Base-by-base conservation (phyloP, 2,888 invertebrate species). In the Patella depressa region DNA sequence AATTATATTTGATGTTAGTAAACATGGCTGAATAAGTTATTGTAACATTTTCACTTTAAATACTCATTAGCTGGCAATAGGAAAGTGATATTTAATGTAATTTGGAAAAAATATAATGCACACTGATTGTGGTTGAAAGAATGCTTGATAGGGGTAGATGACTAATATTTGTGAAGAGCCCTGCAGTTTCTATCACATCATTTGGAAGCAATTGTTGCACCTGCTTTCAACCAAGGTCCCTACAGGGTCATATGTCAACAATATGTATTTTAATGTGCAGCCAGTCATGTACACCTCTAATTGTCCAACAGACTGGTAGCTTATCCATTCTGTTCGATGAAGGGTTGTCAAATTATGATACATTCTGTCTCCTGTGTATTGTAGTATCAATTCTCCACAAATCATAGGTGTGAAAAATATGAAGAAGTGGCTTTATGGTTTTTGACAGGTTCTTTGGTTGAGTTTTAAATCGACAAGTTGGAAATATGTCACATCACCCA, bases 71-170 rank as follows among this genome's bases (percentile, higher is more conserved):
- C 19, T 65, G 12, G 24, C 11, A 24, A 24, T 12, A 14, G 65
- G 24, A 65, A 65, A 65, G 65, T 65, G 24, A 65, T 24, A 65
- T 65, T 65, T 65, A 24, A 65, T 65, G 19, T 24, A 24, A 24
- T 11, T 19, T 24, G 24, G 12, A 65, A 24, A 65, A 65, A 24
- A 65, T 19, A 65, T 19, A 14, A 65, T 19, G 19, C 7, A 59
- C 17, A 59, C n/a, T 59, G 19, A 59, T 59, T 59, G 59, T 59
- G 59, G 59, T 59, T 59, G 59, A 59, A 19, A 59, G 59, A 59
- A 17, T n/a, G n/a, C 11, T 9, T 65, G 65, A 65, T 65, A 11
- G 24, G 65, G 65, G 65, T 65, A 24, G 65, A 19, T 65, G 65
- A 65, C 65, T 65, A 65, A 65, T 65, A 65, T 24, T 19, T 24